Evolutionary conservation across 1,140 invertebrate genomes (phyloP), one percentile per base, ranked within the genome.

Genomic region (Anthonomus grandis): DNA sequence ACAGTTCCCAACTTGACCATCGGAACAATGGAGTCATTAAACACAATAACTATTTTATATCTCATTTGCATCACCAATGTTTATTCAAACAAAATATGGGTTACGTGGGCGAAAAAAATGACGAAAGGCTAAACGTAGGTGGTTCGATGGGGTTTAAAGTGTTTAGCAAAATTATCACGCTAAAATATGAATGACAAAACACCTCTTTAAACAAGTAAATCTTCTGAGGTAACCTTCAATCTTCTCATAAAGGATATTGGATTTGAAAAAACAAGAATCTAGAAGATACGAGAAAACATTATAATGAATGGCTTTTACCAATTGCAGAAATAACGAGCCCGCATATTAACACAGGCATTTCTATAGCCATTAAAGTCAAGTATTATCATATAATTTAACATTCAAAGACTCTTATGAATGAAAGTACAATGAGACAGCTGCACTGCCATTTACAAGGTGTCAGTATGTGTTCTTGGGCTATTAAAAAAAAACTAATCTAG

Each of bases 21-120:
- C 17, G 19, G 21, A 1, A 19, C 8, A 45, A 45, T 23, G 18
- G 15, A 19, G 19, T 12, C 8, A 45, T 45, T 45, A 41, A 41
- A 41, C 9, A 13, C 19, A 45, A 45, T 31, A 31, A 45, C 9
- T 22, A 45, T 23, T 10, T 45, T 45, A 12, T 12, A 45, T 10
- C 42, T 45, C 42, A 48, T 48, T 48, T 48, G 45, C 45, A 48
- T 48, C 10, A 10, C 45, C n/a, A n/a, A n/a, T 48, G 45, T 48
- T 48, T 48, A 34, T 48, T 48, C 45, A 19, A 48, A 17, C 15
- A 27, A 1, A 23, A n/a, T n/a, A n/a, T 23, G 10, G 8, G 27
- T 21, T 17, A 27, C 25, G 45, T 48, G 17, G 42, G 42, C 1
- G 31, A 34, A 34, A 45, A 48, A 34, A 10, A 18, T 34, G 13